phyloP scores from a whole-genome alignment of 30 jellyfish, hydroid and myxozoan species.

The Chironex yamaguchii region DNA sequence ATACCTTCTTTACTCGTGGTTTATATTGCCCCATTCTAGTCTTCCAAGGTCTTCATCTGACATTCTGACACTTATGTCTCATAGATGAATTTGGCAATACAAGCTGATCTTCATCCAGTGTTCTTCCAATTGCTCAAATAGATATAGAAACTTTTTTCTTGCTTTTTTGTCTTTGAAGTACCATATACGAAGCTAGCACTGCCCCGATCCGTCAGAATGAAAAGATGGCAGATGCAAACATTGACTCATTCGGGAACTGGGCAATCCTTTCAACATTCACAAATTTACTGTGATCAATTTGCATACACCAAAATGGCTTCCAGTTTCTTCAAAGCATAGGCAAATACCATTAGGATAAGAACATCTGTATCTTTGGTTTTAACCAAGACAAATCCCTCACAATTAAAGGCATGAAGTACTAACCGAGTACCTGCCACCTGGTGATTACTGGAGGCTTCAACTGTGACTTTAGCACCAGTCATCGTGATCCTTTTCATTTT shows the following conservation, averaged over 20 bases:
- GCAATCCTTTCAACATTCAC: conserved; percentile 40
- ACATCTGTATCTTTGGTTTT: conserved; percentile 60
- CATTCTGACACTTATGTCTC: no score
- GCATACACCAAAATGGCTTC: conserved; percentile 64
- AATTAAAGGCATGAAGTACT: conserved; percentile 52
- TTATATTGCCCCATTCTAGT: no score
- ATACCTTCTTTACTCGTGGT: no score
- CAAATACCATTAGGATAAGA: conserved; percentile 58
- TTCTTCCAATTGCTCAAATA: no score
- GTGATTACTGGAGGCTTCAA: conserved; percentile 59
- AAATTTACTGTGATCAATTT: conserved; percentile 48
- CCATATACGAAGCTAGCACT: no score
- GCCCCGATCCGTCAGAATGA: no score
- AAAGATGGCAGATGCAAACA: conserved; percentile 62
- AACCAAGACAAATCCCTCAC: conserved; percentile 52
- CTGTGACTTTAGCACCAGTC: conserved; percentile 40
- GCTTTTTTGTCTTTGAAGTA: no score
- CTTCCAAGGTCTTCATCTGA: no score
- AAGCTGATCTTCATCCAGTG: no score
- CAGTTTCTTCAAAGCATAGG: conserved; percentile 46
- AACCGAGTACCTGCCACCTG: conserved; percentile 70
- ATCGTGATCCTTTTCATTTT: conserved; percentile 40
- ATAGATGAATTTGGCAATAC: no score
- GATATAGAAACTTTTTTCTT: no score
- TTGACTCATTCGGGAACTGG: conserved; percentile 45